Conservation (phyloP, 2,113 vertebrate genomes). For the Elaphurus davidianus region DNA sequence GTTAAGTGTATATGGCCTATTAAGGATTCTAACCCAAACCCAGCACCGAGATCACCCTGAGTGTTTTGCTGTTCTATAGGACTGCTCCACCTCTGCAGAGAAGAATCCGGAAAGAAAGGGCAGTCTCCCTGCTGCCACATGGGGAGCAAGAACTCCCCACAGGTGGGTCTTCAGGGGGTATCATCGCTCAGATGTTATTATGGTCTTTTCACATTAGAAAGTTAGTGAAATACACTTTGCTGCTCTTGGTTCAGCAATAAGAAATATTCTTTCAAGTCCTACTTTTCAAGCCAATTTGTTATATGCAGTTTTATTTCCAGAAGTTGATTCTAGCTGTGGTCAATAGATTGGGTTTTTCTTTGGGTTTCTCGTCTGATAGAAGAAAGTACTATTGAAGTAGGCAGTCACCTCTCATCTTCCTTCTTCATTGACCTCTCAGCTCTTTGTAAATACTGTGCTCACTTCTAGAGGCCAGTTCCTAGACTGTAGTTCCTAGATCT, state of each 20-base stretch:
- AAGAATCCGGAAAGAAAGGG: neutral
- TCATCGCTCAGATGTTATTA: constrained; percentile 26
- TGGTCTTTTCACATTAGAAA: constrained; percentile 55
- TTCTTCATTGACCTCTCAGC: neutral
- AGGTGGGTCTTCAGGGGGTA: constrained; percentile 51
- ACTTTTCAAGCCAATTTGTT: constrained; percentile 54
- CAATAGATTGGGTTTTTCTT: neutral
- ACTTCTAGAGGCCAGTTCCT: neutral
- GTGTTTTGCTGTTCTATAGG: neutral
- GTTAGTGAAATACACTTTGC: constrained; percentile 53
- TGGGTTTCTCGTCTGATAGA: neutral
- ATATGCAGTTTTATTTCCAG: neutral
- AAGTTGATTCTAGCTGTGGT: neutral
- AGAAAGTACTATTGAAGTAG: neutral
- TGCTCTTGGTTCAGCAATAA: constrained; percentile 61
- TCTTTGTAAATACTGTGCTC: neutral
- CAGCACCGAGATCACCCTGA: neutral
- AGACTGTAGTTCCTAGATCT: neutral
- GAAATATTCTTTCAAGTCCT: constrained; percentile 53
- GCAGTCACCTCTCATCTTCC: neutral
- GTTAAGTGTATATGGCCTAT: neutral
- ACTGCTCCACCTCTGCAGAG: neutral
- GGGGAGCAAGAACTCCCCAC: neutral
- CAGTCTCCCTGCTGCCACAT: neutral
- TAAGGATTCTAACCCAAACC: neutral